Evolutionary conservation across 1,140 invertebrate species (phyloP), one percentile per base, ranked within the genome.

Genomic region (Plutomurus gul): DNA sequence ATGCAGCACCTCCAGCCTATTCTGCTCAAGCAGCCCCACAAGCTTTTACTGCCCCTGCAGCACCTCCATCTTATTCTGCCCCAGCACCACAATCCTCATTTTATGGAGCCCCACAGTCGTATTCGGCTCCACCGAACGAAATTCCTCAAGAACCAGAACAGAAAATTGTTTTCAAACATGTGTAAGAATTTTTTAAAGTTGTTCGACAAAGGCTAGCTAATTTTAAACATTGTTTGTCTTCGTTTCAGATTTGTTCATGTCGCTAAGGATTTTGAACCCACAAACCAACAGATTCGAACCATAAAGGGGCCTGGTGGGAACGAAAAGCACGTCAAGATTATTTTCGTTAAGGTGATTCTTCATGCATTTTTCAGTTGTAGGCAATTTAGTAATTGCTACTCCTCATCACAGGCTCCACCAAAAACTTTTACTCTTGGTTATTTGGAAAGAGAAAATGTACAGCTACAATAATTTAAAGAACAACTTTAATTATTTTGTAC

Each of bases 111-210:
- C 30, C 10, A n/a, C 56, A 8, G n/a, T 27, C 5, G 30, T 65
- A 33, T 18, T 65, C 56, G 1, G 22, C 56, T 16, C 56, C 27
- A 13, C 13, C 25, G n/a, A n/a, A 5, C 8, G 11, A 10, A n/a
- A 33, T 33, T n/a, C 27, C 56, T n/a, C 56, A 65, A 13, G 27
- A 65, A 36, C 56, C 56, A 33, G 56, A 65, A 65, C 30, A 65
- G 13, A 65, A 65, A 36, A 65, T 65, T 16, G 56, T 65, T 65
- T 65, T 65, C 16, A 65, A 65, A 16, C 56, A 65, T 65, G 56
- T 65, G 56, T 65, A 65, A 65, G 56, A 43, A 43, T 43, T 43
- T n/a, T n/a, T 46, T 16, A n/a, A 16, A 13, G 20, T 11, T 1
- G 13, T 1, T 7, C 46, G 20, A n/a, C 46, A 49, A 49, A n/a